phyloP scores from a whole-genome alignment of 1,140 invertebrate genomes.

The Microplitis mediator region DNA sequence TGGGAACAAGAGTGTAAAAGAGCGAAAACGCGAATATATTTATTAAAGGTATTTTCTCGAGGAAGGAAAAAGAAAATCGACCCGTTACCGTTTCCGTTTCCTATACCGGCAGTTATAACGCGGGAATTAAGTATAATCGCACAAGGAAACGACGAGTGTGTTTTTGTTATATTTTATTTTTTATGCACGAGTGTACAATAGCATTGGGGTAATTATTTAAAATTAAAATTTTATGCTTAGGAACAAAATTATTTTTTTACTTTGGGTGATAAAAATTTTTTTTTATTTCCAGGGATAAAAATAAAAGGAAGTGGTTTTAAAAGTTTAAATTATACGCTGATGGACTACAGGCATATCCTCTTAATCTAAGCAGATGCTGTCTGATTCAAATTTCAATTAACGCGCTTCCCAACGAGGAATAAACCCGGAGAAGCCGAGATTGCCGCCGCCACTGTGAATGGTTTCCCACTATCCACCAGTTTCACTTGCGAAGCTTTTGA shows the following conservation, averaged over 20 bases:
- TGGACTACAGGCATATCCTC: not conserved
- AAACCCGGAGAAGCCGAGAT: constrained; percentile 14
- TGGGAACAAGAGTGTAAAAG: not conserved
- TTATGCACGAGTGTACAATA: no score
- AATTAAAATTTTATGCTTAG: no score
- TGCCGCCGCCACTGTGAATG: constrained; percentile 10
- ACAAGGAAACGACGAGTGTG: not conserved
- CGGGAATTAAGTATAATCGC: not conserved
- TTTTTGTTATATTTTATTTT: not conserved
- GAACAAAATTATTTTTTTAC: no score
- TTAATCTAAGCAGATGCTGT: constrained; percentile 15
- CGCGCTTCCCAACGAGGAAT: constrained; percentile 21
- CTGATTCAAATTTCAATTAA: constrained; percentile 25
- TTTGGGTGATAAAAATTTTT: no score
- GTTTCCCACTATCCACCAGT: constrained; percentile 4
- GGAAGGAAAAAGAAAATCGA: not conserved
- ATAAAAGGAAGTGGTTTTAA: not conserved
- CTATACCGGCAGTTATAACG: not conserved
- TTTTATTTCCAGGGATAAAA: no score
- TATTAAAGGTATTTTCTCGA: not conserved
- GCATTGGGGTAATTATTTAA: no score
- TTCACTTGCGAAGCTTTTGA: not conserved
- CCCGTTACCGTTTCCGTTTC: not conserved
- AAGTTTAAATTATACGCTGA: not conserved
- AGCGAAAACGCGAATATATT: not conserved